Evolutionary conservation across 2,888 invertebrate species (phyloP).

Genomic region (Buathra laborator): DNA sequence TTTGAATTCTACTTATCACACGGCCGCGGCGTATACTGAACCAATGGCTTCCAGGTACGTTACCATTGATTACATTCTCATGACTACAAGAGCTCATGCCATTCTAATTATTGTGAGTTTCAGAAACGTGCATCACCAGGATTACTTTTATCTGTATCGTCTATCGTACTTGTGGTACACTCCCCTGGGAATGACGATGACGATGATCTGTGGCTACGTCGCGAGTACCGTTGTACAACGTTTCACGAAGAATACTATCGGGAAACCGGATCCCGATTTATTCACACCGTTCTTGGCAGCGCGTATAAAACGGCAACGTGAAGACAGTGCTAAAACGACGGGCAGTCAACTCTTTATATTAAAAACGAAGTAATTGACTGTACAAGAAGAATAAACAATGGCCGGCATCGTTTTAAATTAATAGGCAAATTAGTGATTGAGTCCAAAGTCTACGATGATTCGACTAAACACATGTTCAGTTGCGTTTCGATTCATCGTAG

Average conservation of each 20-base stretch:
- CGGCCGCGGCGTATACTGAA: too few relatives aligned
- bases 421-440: neutral
- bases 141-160: neutral
- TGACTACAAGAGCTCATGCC: too few relatives aligned
- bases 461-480: conserved; percentile 6
- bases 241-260: too few relatives aligned
- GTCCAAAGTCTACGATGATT: neutral
- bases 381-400: neutral
- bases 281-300: conserved; percentile 87
- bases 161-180: neutral
- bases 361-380: neutral
- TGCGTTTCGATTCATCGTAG: conserved; percentile 20
- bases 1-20: too few relatives aligned
- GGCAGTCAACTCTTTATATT: neutral
- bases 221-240: too few relatives aligned
- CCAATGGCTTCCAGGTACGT: too few relatives aligned
- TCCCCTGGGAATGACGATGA: neutral
- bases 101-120: neutral
- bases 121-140: neutral
- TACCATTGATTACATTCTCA: too few relatives aligned
- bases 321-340: conserved; percentile 39
- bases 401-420: neutral
- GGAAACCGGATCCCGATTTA: too few relatives aligned
- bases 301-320: conserved; percentile 81
- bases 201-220: too few relatives aligned